Evolutionary conservation across 2,888 invertebrate species (phyloP).

Genomic region (Glyphotaelius pellucidus): DNA sequence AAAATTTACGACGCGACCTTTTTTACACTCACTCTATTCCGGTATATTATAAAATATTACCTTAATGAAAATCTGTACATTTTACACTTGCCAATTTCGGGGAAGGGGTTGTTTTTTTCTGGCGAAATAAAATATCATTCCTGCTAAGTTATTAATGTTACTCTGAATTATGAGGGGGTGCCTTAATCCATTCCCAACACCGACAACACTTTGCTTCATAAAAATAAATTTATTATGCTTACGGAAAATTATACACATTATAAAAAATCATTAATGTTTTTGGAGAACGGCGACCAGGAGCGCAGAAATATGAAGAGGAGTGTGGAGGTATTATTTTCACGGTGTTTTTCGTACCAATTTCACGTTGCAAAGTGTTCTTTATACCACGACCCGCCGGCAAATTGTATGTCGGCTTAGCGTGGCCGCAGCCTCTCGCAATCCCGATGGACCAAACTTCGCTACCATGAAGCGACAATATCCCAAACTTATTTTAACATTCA

Average conservation of each 20-base stretch:
- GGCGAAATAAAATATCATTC: conserved; percentile 57
- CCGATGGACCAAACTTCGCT: conserved; percentile 76
- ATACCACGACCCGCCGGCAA: conserved; percentile 39
- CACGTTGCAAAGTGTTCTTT: conserved; percentile 22
- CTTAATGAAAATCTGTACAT: conserved; percentile 66
- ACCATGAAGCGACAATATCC: conserved; percentile 79
- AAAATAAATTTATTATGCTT: background rate
- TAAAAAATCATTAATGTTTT: conserved; percentile 2
- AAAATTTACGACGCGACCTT: conserved; percentile 64
- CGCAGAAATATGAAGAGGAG: background rate
- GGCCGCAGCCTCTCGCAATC: conserved; percentile 45
- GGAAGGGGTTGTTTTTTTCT: conserved; percentile 57
- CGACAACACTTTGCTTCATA: background rate
- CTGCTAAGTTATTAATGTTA: conserved; percentile 63
- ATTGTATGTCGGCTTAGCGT: conserved; percentile 42
- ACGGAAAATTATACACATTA: background rate
- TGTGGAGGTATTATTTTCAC: conserved; percentile 25
- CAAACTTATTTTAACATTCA: conserved; percentile 79
- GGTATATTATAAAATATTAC: conserved; percentile 66
- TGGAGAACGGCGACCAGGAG: background rate
- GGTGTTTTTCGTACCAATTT: background rate
- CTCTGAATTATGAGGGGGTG: conserved; percentile 39
- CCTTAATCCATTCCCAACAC: conserved; percentile 11
- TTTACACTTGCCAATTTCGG: conserved; percentile 63
- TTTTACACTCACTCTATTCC: conserved; percentile 63